phyloP scores from a whole-genome alignment of 2,797 vertebrate species.

The Molothrus aeneus region DNA sequence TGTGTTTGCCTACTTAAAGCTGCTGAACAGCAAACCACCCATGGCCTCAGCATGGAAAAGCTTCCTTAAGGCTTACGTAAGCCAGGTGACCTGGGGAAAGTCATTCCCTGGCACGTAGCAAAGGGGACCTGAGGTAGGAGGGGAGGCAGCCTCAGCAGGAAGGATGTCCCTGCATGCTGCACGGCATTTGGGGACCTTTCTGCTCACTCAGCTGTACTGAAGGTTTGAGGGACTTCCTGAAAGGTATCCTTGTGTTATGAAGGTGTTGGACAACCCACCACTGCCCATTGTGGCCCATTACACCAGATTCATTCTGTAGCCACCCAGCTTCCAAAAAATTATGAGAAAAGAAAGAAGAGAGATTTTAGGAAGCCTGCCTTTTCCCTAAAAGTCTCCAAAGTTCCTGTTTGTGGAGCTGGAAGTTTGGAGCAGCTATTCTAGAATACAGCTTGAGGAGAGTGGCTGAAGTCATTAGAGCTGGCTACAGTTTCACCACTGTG shows the following conservation, averaged over 20 bases:
- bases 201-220: background rate
- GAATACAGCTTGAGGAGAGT: background rate
- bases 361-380: background rate
- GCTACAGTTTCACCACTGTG: background rate
- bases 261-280: accelerated
- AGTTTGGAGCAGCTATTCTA: background rate
- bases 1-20: background rate
- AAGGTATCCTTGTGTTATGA: background rate
- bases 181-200: background rate
- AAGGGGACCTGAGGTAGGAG: background rate
- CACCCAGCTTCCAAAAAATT: background rate
- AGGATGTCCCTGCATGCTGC: background rate
- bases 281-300: background rate
- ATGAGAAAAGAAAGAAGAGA: background rate
- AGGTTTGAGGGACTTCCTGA: background rate
- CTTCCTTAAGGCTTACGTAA: background rate
- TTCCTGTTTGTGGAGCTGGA: background rate
- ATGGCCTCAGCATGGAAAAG: background rate
- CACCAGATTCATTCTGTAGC: background rate
- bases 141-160: background rate
- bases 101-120: background rate
- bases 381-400: background rate
- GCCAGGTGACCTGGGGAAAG: background rate
- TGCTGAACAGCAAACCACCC: background rate
- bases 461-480: background rate